Evolutionary conservation across 2,888 invertebrate species (phyloP).

Genomic region (Coelinius sp.): DNA sequence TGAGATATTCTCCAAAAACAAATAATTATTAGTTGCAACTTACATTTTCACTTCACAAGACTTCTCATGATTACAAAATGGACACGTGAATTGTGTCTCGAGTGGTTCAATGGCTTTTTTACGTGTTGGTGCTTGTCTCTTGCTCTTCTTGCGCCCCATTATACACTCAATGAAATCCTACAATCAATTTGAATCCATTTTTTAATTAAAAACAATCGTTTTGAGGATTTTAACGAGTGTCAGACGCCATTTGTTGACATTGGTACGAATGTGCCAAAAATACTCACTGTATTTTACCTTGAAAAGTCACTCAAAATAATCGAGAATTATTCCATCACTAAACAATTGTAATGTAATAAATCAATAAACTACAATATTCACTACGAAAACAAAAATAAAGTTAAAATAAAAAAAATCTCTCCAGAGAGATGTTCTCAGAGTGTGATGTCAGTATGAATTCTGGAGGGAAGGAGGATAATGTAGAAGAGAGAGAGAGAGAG

Average conservation of each 20-base stretch:
- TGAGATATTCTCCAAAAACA: constrained; percentile 22
- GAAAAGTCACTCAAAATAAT: not conserved
- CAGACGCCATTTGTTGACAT: not conserved
- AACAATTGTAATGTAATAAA: too few species aligned
- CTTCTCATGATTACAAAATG: constrained; percentile 98
- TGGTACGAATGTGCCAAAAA: not conserved
- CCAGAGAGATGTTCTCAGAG: not conserved
- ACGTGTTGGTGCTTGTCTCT: constrained; percentile 93
- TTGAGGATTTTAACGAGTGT: not conserved
- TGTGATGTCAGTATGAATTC: not conserved
- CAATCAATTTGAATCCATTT: not conserved
- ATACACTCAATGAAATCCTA: constrained; percentile 48
- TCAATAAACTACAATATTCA: not conserved
- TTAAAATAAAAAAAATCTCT: not conserved
- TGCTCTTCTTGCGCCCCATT: constrained; percentile 96
- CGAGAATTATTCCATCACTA: not conserved
- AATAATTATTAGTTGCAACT: constrained; percentile 62
- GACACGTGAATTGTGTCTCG: constrained; percentile 96
- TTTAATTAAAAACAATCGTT: too few species aligned
- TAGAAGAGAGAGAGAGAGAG: not conserved
- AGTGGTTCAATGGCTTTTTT: constrained; percentile 90
- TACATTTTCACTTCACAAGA: constrained; percentile 99
- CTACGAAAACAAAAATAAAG: not conserved
- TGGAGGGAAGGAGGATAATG: not conserved
- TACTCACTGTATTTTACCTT: not conserved